phyloP scores from a whole-genome alignment of 2,888 invertebrate species.

The Caenorhabditis afra region DNA sequence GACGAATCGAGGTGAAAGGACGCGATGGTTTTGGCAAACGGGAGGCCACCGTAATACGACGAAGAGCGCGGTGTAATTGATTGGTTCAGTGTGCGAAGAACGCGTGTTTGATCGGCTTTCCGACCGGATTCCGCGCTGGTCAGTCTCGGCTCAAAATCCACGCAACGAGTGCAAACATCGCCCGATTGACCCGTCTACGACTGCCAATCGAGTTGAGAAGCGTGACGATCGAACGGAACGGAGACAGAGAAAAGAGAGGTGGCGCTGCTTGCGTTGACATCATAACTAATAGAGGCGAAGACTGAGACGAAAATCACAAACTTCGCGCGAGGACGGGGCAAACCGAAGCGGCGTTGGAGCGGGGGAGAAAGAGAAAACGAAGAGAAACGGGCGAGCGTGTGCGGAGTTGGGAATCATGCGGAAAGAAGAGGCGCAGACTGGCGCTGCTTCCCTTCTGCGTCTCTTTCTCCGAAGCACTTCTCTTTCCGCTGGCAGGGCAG shows the following conservation, averaged over 20 bases:
- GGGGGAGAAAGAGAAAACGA: conserved; percentile 11
- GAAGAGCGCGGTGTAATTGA: conserved; percentile 27
- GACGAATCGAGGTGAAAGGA: neutral
- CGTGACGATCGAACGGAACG: conserved; percentile 10
- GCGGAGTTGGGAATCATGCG: conserved; percentile 19
- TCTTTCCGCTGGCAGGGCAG: conserved; percentile 24
- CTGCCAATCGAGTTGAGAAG: neutral
- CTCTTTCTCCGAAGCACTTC: conserved; percentile 5
- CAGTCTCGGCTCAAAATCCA: conserved; percentile 3
- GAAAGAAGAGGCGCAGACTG: conserved; percentile 33
- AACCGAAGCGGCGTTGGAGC: conserved; percentile 17
- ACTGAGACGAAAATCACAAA: conserved; percentile 41
- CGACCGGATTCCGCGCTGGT: conserved; percentile 4
- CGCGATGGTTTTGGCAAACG: neutral
- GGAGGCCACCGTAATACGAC: conserved; percentile 11
- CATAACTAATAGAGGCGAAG: conserved; percentile 40
- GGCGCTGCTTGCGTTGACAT: conserved; percentile 17
- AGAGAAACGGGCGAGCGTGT: conserved; percentile 21
- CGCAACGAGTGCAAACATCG: conserved; percentile 21
- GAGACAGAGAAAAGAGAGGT: conserved; percentile 7
- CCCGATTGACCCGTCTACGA: conserved; percentile 9
- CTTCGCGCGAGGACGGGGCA: conserved; percentile 31
- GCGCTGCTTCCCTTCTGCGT: conserved; percentile 29
- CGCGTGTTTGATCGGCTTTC: conserved; percentile 7
- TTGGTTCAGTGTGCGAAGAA: conserved; percentile 16